Conservation (phyloP, 1,140 invertebrate species). For the Heliconius hermathena region DNA sequence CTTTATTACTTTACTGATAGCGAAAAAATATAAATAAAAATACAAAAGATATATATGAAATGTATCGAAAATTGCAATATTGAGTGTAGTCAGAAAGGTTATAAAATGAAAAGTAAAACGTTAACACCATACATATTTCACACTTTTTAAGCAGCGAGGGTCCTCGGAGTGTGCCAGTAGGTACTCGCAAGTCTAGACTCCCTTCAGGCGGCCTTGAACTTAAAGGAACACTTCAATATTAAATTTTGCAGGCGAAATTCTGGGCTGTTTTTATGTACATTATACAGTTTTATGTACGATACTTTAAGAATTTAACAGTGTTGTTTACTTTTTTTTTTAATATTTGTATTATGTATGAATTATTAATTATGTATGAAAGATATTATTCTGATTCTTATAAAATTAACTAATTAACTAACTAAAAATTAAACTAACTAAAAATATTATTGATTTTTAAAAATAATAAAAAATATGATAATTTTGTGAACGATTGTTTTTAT, state of each 20-base stretch:
- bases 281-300: background rate
- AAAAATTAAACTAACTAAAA: too few relatives aligned
- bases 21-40: too few relatives aligned
- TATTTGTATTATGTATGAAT: background rate
- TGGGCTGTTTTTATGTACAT: background rate
- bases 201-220: slow-evolving; percentile 5
- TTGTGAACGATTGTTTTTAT: too few relatives aligned
- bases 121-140: background rate
- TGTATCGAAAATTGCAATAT: too few relatives aligned
- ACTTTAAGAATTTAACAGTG: background rate
- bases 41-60: too few relatives aligned
- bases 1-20: too few relatives aligned
- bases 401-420: too few relatives aligned
- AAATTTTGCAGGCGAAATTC: background rate
- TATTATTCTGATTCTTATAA: too few relatives aligned
- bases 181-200: slow-evolving; percentile 12
- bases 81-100: background rate
- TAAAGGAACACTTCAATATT: slow-evolving; percentile 3
- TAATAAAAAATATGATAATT: too few relatives aligned
- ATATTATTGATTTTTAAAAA: too few relatives aligned
- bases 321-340: background rate
- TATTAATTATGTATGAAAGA: too few relatives aligned
- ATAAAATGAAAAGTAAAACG: background rate
- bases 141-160: background rate
- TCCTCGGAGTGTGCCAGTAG: background rate